Evolutionary conservation across 1,140 invertebrate genomes (phyloP), one percentile per base, ranked within the genome.

Genomic region (Scaptomyza pallida): DNA sequence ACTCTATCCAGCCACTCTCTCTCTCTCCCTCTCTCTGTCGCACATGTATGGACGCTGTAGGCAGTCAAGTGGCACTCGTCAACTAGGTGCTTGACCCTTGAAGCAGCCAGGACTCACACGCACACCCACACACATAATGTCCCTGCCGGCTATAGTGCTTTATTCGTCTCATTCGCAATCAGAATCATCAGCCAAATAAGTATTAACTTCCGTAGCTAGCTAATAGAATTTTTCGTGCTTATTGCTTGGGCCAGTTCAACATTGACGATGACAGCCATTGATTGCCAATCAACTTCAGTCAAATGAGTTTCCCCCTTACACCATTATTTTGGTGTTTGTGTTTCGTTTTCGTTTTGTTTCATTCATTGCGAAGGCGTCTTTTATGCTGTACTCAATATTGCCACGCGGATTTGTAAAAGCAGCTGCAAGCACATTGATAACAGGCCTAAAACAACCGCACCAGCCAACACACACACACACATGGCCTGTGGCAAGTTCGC

Each of bases 281-380:
- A 86, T 86, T 86, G 81, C 30, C 81, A 86, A 85, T 86, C 81
- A 85, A 65, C 62, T 81, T 26, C 81, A 86, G 61, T 81, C 82
- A 80, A 83, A 85, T 79, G 60, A 55, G 72, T 55, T 83, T 67
- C 60, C 61, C 50, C 2, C 19, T 21, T 4, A 21, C 19, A 3
- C 2, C 23, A 26, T 35, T 45, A 51, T 35, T 47, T 44, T 37
- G 54, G 44, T n/a, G n/a, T 1, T 37, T 55, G 23, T 33, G 51
- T 43, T 70, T 56, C 10, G 33, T 45, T n/a, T 68, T 61, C 40
- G 33, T 26, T 61, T 52, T 16, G 65, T 26, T 54, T 37, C 15
- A n/a, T 10, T 26, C 40, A 19, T 3, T 5, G 19, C 30, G 21
- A 5, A 54, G 48, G n/a, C 56, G 30, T 26, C 45, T 60, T 44